Evolutionary conservation across 2,888 invertebrate species (phyloP).

Genomic region (Zygaena filipendulae): DNA sequence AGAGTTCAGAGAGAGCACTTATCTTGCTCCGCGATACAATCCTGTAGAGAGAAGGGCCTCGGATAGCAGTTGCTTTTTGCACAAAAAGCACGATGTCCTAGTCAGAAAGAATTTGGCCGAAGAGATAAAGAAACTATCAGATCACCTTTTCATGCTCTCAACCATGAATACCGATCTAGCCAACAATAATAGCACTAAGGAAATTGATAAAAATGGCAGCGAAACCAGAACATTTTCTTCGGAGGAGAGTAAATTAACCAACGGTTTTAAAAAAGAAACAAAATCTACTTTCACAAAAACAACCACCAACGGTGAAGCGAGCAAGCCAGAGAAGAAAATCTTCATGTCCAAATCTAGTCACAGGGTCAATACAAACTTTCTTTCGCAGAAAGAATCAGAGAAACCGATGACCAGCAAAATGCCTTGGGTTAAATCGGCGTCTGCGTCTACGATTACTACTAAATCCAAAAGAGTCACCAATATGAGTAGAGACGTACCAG

Average conservation of each 20-base stretch:
- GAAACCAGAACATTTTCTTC: constrained; percentile 36
- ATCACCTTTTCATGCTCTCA: constrained; percentile 78
- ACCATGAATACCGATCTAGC: constrained; percentile 71
- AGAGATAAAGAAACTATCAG: constrained; percentile 85
- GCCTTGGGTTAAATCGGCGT: constrained; percentile 62
- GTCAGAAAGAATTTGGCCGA: constrained; percentile 80
- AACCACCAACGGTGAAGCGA: constrained; percentile 41
- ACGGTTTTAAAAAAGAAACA: constrained; percentile 44
- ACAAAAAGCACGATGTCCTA: constrained; percentile 69
- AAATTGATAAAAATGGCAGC: constrained; percentile 48
- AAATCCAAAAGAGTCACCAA: constrained; percentile 75
- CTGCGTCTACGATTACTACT: too few species aligned
- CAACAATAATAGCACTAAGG: constrained; percentile 51
- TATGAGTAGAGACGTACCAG: constrained; percentile 78
- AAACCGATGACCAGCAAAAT: constrained; percentile 61
- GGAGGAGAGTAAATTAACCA: constrained; percentile 40
- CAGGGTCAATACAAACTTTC: constrained; percentile 44
- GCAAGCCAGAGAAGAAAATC: constrained; percentile 36
- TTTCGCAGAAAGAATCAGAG: constrained; percentile 46
- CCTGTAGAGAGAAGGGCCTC: constrained; percentile 80
- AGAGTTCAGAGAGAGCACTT: constrained; percentile 37
- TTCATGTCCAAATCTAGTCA: constrained; percentile 53
- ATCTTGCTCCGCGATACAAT: constrained; percentile 43
- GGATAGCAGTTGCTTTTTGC: constrained; percentile 77
- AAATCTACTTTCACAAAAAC: constrained; percentile 35